Evolutionary conservation across 1,140 invertebrate species (phyloP).

Genomic region (Ceratina calcarata): DNA sequence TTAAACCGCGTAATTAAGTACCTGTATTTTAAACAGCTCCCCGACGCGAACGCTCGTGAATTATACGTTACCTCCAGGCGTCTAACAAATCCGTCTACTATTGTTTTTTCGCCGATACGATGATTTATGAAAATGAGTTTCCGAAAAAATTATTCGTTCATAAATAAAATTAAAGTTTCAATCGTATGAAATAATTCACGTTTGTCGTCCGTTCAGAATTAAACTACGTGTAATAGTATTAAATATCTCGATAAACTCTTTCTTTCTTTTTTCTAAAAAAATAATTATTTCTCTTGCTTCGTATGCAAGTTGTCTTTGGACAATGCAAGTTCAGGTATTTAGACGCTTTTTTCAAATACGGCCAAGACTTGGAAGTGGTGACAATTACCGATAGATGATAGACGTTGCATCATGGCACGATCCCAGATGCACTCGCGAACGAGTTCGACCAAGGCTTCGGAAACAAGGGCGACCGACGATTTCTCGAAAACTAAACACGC

Average conservation of each 20-base stretch:
- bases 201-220: too few relatives aligned
- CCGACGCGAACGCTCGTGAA: slow-evolving; percentile 18
- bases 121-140: not conserved
- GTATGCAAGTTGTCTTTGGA: too few relatives aligned
- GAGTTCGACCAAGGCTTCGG: slow-evolving; percentile 10
- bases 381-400: slow-evolving; percentile 23
- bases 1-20: slow-evolving; percentile 49
- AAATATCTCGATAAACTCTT: not conserved
- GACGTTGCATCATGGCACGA: slow-evolving; percentile 27
- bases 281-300: too few relatives aligned
- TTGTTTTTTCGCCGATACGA: slow-evolving; percentile 9
- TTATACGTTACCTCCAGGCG: slow-evolving; percentile 10
- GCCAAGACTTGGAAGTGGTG: slow-evolving; percentile 2
- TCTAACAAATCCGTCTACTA: not conserved
- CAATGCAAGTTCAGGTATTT: too few relatives aligned
- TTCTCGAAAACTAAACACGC: slow-evolving; percentile 39
- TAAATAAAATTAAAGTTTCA: too few relatives aligned
- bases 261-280: too few relatives aligned
- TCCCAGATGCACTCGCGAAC: slow-evolving; percentile 8
- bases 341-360: not conserved
- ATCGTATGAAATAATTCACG: too few relatives aligned
- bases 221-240: too few relatives aligned
- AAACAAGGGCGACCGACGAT: slow-evolving; percentile 41
- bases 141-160: not conserved
- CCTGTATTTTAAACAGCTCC: slow-evolving; percentile 35